Evolutionary conservation across 1,140 invertebrate genomes (phyloP).

Genomic region (Rhynchophorus ferrugineus): DNA sequence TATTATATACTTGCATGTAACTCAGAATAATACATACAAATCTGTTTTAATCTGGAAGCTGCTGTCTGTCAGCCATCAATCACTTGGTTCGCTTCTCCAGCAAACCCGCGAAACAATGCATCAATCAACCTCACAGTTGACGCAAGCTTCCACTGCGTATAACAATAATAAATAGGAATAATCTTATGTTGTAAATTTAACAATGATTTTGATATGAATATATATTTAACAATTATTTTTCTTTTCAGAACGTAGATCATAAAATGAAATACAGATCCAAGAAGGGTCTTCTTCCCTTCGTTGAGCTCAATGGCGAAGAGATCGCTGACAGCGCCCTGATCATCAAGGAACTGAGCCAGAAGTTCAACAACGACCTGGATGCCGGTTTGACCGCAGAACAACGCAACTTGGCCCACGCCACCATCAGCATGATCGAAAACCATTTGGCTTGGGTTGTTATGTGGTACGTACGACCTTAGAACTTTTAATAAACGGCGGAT

Average conservation of each 20-base stretch:
- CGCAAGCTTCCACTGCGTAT: no score
- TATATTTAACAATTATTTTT: no score
- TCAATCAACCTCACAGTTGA: no score
- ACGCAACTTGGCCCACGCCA: slow-evolving; percentile 81
- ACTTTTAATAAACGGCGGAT: neutral
- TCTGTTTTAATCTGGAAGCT: no score
- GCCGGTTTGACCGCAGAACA: slow-evolving; percentile 71
- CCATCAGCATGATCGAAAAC: slow-evolving; percentile 91
- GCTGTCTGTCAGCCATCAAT: no score
- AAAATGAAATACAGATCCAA: slow-evolving; percentile 88
- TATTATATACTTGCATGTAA: no score
- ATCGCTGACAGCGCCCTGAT: slow-evolving; percentile 85
- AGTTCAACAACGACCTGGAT: slow-evolving; percentile 78
- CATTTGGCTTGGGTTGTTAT: slow-evolving; percentile 83
- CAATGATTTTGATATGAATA: no score
- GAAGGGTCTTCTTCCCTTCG: slow-evolving; percentile 86
- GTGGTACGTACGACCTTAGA: slow-evolving; percentile 41
- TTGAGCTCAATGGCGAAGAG: slow-evolving; percentile 89
- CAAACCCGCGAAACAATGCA: no score
- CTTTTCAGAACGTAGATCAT: slow-evolving; percentile 85
- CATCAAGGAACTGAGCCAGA: slow-evolving; percentile 74
- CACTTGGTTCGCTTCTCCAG: no score
- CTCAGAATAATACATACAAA: no score
- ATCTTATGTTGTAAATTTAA: no score
- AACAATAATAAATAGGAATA: no score